Evolutionary conservation across 2,797 vertebrate genomes (phyloP).

Genomic region (Esox masquinongy): DNA sequence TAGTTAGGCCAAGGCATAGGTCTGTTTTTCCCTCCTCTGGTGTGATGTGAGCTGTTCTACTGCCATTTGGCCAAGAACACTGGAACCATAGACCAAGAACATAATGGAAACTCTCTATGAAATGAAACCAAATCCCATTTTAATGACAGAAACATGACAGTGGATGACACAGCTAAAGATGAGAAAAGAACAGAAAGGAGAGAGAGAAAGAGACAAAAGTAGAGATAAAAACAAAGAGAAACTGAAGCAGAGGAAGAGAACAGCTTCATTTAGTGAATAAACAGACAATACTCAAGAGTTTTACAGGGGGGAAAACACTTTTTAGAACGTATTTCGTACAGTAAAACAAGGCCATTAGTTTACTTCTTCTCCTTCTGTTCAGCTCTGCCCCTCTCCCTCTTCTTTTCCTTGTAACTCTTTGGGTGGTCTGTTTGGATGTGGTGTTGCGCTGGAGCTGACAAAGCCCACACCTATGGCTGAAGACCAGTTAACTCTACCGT

Average conservation of each 20-base stretch:
- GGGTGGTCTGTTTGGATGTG: constrained; percentile 60
- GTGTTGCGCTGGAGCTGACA: constrained; percentile 36
- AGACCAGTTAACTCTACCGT: neutral
- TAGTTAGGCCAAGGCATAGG: constrained; percentile 63
- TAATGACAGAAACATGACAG: constrained; percentile 48
- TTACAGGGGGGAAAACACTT: too few species aligned
- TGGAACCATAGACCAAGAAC: constrained; percentile 71
- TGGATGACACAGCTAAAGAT: neutral
- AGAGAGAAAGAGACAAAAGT: constrained; percentile 27
- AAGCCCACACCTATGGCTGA: constrained; percentile 38
- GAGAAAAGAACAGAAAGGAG: neutral
- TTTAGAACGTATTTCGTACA: constrained; percentile 34
- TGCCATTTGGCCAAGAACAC: constrained; percentile 70
- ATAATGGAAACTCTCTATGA: constrained; percentile 71
- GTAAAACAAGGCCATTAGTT: constrained; percentile 52
- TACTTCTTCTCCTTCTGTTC: constrained; percentile 34
- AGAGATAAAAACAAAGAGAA: constrained; percentile 6
- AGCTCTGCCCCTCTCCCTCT: constrained; percentile 23
- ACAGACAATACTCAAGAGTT: constrained; percentile 20
- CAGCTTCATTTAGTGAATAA: constrained; percentile 36
- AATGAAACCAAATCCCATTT: constrained; percentile 66
- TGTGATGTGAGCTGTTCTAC: constrained; percentile 72
- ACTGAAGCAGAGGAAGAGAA: neutral
- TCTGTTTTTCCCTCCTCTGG: constrained; percentile 61
- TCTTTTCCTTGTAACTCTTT: constrained; percentile 30